These are phyloP conservation scores for Scopus umbretta DNA, from an alignment of 2,113 vertebrate genomes.

Conservation along the genomic window DNA sequence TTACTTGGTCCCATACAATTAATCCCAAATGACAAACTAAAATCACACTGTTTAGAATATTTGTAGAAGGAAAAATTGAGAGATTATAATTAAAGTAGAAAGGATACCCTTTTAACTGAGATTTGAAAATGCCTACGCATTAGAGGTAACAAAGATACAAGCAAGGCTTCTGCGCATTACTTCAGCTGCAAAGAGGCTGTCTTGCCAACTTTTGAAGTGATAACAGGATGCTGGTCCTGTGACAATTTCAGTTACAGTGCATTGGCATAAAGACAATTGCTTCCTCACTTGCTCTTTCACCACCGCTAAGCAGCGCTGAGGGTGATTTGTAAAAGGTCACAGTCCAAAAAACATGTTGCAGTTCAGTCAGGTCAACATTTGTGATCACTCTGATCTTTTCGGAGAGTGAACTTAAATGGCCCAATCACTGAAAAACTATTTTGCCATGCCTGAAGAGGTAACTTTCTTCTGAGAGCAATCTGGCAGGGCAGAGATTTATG, in stretches of 20 bases:
- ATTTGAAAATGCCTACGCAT: background rate
- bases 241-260: background rate
- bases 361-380: background rate
- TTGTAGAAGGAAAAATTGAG: background rate
- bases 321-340: background rate
- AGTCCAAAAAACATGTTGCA: background rate
- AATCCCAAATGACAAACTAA: background rate
- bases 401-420: background rate
- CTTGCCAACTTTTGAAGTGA: background rate
- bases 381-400: background rate
- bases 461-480: background rate
- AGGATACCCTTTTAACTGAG: background rate
- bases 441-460: background rate
- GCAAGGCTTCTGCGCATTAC: background rate
- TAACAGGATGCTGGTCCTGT: background rate
- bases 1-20: background rate
- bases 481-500: background rate
- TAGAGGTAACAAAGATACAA: background rate
- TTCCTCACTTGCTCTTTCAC: background rate
- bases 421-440: background rate
- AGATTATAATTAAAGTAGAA: background rate
- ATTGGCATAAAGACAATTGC: background rate
- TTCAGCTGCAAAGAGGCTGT: background rate
- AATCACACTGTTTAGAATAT: background rate
- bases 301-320: background rate